Conservation (phyloP, 2,113 vertebrate genomes). For the Cyphomyrus discorhynchus region DNA sequence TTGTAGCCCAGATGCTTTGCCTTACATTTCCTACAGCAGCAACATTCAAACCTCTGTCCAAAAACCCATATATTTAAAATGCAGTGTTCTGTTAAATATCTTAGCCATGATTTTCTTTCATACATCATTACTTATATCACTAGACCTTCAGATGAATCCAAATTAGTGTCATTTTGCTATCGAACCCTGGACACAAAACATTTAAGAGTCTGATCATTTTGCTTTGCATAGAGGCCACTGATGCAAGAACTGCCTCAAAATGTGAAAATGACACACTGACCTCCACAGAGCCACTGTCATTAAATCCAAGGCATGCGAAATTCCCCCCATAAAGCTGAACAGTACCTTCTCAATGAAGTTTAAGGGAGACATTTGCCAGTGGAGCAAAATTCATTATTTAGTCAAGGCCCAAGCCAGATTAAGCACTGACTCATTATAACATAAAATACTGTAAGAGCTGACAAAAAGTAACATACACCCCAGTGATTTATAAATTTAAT, state of each 20-base stretch:
- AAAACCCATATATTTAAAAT: background rate
- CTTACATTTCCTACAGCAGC: background rate
- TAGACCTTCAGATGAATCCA: background rate
- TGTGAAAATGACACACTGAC: background rate
- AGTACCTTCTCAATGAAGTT: background rate
- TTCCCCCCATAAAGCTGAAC: background rate
- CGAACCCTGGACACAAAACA: too few relatives aligned
- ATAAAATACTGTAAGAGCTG: slow-evolving; percentile 42
- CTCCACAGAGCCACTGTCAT: background rate
- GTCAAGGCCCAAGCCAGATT: background rate
- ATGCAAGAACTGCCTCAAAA: background rate
- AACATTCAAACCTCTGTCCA: background rate
- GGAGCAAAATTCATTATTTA: background rate
- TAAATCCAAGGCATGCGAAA: slow-evolving; percentile 27
- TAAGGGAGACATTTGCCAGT: background rate
- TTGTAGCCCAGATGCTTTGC: background rate
- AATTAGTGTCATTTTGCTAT: background rate
- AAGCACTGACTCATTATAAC: background rate
- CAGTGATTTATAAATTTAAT: slow-evolving; percentile 57
- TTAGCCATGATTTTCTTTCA: background rate
- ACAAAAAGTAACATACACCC: slow-evolving; percentile 42
- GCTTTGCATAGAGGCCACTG: background rate
- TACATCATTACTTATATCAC: background rate
- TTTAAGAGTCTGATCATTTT: background rate
- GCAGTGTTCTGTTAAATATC: background rate